Base-by-base conservation (phyloP, 2,797 vertebrate genomes). In the Neosilurus hyrtlii region DNA sequence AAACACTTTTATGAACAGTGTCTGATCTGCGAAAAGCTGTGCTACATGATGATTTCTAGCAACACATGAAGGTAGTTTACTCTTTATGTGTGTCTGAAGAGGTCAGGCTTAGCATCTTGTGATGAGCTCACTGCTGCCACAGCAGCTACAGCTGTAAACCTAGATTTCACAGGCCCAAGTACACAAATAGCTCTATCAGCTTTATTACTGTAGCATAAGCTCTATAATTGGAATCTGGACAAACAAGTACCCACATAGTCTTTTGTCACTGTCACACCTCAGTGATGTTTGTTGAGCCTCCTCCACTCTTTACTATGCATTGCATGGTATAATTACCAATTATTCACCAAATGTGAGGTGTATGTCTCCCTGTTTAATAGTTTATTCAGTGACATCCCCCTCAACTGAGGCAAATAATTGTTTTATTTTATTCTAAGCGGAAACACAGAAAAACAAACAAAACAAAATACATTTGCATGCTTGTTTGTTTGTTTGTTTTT, bases 111-210 rank as follows among this genome's bases (percentile, higher is more conserved):
- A 87, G 83, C 91, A 91, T 90, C 92, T 90, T 91, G 89, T 91
- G 91, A 90, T 93, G 94, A 94, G 91, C 91, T 93, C 91, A 92
- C 92, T 94, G 92, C 87, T 85, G 89, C 88, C 88, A 89, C 80
- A 7, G 73, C 54, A 75, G 30, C 2, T 14, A 30, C 49, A 52
- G 15, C 24, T 56, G 16, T 24, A 56, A 72, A 37, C 30, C 54
- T n/a, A 35, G 54, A 37, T 57, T 35, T 52, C 68, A 72, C 14
- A 52, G 11, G 6, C 24, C 14, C 14, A 24, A 52, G n/a, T 52
- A 26, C 24, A 54, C 22, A 71, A 52, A 24, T 15, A 71, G 22
- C 22, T 24, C 68, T 16, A 26, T 15, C 24, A 6, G 43, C 43
- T 49, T 71, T 71, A 12, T 72, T 26, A 26, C 14, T 16, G 22